Conservation (phyloP, 2,797 vertebrate genomes). For the Poeciliopsis turneri region DNA sequence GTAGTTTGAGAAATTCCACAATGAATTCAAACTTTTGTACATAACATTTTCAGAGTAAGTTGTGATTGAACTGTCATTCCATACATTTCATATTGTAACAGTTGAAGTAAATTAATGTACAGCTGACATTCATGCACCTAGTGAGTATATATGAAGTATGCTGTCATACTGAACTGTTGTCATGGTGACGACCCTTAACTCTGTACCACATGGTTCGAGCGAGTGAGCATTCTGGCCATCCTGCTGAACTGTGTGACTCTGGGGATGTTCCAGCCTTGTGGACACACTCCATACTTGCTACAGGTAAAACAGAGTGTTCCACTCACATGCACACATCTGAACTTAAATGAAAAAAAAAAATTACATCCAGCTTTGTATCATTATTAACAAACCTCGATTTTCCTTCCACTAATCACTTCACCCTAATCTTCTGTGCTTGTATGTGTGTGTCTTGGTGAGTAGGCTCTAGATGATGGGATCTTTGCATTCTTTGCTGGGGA, state of each 20-base stretch:
- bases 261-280: conserved; percentile 93
- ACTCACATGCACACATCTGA: conserved; percentile 25
- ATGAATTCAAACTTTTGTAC: no score
- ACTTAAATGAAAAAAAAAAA: conserved; percentile 52
- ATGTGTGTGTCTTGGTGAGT: conserved; percentile 12
- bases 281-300: conserved; percentile 81
- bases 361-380: conserved; percentile 59
- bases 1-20: no score
- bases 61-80: no score
- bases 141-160: background rate
- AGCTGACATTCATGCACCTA: background rate
- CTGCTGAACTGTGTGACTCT: conserved; percentile 92
- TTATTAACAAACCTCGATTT: conserved; percentile 61
- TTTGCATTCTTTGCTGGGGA: conserved; percentile 97
- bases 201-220: conserved; percentile 70
- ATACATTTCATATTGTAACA: no score
- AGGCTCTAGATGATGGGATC: conserved; percentile 90
- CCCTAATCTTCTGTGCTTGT: conserved; percentile 55
- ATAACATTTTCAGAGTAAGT: no score
- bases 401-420: conserved; percentile 60
- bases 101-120: background rate
- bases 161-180: conserved; percentile 10
- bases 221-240: conserved; percentile 85
- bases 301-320: conserved; percentile 80
- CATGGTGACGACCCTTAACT: conserved; percentile 56